phyloP scores from a whole-genome alignment of 2,113 vertebrate genomes.

The Tringa solitaria region DNA sequence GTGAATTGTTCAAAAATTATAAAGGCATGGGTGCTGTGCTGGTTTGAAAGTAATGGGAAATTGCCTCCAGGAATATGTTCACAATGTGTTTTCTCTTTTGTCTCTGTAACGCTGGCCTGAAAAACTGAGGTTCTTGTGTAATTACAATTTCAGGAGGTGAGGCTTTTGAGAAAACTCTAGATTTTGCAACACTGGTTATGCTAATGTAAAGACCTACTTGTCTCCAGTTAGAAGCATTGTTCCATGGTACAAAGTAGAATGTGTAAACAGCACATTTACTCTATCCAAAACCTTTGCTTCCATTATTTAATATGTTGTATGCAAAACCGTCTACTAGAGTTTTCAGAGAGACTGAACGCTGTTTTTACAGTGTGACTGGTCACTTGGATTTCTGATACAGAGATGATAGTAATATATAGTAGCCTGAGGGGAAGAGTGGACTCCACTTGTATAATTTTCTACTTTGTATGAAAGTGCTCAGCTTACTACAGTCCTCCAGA shows the following conservation, averaged over 20 bases:
- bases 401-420: not conserved
- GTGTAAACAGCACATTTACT: not conserved
- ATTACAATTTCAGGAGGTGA: not conserved
- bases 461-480: not conserved
- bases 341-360: not conserved
- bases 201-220: not conserved
- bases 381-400: not conserved
- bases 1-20: not conserved
- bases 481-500: not conserved
- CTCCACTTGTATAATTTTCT: not conserved
- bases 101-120: not conserved
- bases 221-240: not conserved
- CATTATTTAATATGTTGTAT: not conserved
- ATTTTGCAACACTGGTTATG: not conserved
- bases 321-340: not conserved
- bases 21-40: not conserved
- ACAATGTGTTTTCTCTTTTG: not conserved
- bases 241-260: not conserved
- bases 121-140: not conserved
- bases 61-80: not conserved
- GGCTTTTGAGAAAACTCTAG: not conserved
- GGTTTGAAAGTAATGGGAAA: not conserved
- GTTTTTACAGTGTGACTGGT: not conserved
- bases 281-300: not conserved
- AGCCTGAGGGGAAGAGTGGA: not conserved